Conservation (phyloP, 1,140 invertebrate genomes). For the Acromyrmex echinatior region DNA sequence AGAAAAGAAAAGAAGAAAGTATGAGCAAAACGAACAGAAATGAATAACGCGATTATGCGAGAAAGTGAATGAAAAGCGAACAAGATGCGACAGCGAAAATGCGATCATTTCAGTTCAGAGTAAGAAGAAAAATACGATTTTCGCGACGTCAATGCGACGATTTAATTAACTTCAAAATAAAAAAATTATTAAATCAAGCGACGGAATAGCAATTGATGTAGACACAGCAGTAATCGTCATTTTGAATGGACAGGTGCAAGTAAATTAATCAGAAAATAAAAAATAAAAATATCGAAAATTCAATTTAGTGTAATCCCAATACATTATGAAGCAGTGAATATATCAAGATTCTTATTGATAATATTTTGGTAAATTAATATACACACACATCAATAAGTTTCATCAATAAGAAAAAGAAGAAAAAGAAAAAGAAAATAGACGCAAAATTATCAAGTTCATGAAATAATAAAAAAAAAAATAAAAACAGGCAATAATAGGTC, state of each 20-base stretch:
- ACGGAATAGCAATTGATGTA: neutral
- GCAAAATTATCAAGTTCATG: neutral
- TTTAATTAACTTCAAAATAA: constrained; percentile 34
- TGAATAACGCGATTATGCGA: constrained; percentile 4
- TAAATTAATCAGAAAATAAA: constrained; percentile 60
- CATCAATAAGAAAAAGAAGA: neutral
- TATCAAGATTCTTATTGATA: no score
- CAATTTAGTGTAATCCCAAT: neutral
- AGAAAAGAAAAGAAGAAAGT: neutral
- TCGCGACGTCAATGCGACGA: neutral
- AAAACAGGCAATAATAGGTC: neutral
- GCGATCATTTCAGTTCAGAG: neutral
- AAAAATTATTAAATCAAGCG: constrained; percentile 37
- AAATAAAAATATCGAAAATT: constrained; percentile 30
- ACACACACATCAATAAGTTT: neutral
- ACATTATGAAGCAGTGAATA: neutral
- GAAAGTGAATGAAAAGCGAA: constrained; percentile 24
- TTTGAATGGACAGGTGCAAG: constrained; percentile 7
- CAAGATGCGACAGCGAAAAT: neutral
- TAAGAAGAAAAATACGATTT: neutral
- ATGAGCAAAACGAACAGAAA: neutral
- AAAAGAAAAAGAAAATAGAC: neutral
- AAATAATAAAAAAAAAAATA: neutral
- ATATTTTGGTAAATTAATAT: neutral
- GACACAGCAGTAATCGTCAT: constrained; percentile 3